These are phyloP conservation scores for Macropis europaea DNA, from an alignment of 2,888 invertebrate species.

Conservation along the genomic window DNA sequence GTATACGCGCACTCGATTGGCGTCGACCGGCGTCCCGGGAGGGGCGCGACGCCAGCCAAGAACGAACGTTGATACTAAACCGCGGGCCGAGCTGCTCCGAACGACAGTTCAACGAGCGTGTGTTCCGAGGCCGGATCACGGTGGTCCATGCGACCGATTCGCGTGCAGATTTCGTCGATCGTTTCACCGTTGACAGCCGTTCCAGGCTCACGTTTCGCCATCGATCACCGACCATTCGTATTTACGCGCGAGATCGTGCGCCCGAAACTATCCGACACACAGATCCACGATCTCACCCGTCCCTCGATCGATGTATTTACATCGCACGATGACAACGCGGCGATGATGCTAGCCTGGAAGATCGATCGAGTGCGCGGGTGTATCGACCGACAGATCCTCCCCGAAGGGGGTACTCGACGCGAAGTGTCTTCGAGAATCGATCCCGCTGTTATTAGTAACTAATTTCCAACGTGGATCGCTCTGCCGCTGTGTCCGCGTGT, in stretches of 20 bases:
- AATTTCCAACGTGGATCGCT: constrained; percentile 24
- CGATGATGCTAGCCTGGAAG: background rate
- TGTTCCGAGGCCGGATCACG: constrained; percentile 72
- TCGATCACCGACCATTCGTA: background rate
- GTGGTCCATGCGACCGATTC: constrained; percentile 54
- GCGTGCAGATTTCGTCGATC: constrained; percentile 39
- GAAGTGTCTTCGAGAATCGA: constrained; percentile 29
- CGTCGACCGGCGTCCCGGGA: constrained; percentile 71
- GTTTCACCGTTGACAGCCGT: constrained; percentile 22
- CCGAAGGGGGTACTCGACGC: constrained; percentile 17
- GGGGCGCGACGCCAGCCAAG: constrained; percentile 71
- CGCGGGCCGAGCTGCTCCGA: constrained; percentile 71
- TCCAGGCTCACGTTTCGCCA: background rate
- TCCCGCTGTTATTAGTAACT: constrained; percentile 25
- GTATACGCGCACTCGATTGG: constrained; percentile 74
- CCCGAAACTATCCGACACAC: background rate
- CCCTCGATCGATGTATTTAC: constrained; percentile 17
- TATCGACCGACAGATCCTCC: background rate
- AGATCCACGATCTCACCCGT: background rate
- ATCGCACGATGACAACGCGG: background rate
- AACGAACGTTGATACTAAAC: constrained; percentile 75
- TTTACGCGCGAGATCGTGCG: background rate
- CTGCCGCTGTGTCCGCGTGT: constrained; percentile 13
- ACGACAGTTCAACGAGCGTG: constrained; percentile 74
- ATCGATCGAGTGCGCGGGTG: constrained; percentile 2